Base-by-base conservation (phyloP, 2,888 invertebrate genomes). In the Ormyrus pomaceus region DNA sequence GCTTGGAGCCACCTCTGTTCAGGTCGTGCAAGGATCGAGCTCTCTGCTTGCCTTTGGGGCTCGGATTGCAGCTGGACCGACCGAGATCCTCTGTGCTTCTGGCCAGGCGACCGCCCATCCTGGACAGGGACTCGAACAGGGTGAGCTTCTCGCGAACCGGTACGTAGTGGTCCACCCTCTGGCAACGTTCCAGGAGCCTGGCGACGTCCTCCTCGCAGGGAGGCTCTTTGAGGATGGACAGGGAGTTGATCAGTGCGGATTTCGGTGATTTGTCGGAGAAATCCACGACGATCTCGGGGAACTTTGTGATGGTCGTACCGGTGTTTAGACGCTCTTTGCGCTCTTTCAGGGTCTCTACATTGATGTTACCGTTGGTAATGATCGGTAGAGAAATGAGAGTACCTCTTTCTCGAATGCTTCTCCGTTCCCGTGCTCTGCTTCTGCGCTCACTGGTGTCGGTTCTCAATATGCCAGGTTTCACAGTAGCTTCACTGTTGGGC, bases 121-220 rank as follows among this genome's bases (percentile, higher is more conserved):
- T 91, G 66, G 94, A 94, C 77, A 95, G 87, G 2, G 95, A 94
- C 86, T 95, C 95, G 87, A 95, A 95, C 34, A 95, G 90, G 11
- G 94, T 94, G 48, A 95, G 91, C 84, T 95, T 94, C 85, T 95
- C 95, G 84, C 93, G 92, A 59, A 95, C 95, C 0, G 95, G 95
- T 53, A 95, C 94, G 86, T 95, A 95, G 84, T 92, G 93, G 80
- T 94, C 93, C 13, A 91, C 91, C 85, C 92, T 92, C 85, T 93
- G 93, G 83, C 93, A 93, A 75, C 92, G 91, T 74, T 92, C 91
- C 79, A 92, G 84, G n/a, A 93, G 86, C 34, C 90, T 88, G 64
- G 92, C 92, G 2, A 93, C 91, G 51, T 91, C 91, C 56, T 91
- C 90, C 34, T 88, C 88, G 6, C 89, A 75, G 0, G 86, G 83